Evolutionary conservation across 64 coral and sea anemone species (phyloP), one percentile per base, ranked within the genome.

Genomic region (Porites australiensis): DNA sequence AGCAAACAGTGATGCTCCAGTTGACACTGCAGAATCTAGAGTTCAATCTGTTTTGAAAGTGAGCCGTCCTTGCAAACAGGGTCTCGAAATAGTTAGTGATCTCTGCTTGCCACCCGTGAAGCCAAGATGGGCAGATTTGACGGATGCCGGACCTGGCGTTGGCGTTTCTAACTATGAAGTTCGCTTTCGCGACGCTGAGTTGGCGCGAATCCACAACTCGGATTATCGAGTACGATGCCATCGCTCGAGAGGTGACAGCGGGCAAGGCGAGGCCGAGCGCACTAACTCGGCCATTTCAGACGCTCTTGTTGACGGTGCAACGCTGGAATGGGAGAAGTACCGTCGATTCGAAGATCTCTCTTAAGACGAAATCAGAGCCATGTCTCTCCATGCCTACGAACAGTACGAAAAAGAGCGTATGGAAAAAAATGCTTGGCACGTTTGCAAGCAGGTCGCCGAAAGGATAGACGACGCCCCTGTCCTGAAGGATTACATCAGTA

Each of bases 121-220:
- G 60, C 71, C 87, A 57, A 43, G 71, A 18, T 89, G 87, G 87
- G 87, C 53, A 63, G 70, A 77, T 23, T 61, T 89, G 45, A 89
- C 87, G 11, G 87, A 89, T 58, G 87, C 87, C 19, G 87, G 87
- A 64, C 70, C 87, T 44, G 71, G 74, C 13, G 87, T 89, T 76
- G 72, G 87, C 18, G 81, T 84, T 15, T 64, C 57, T 1, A 84
- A 84, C 63, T 62, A 3, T 84, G 13, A 16, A 63, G 81, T 84
- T 19, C 44, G 43, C n/a, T 20, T 84, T 65, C 27, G 81, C 7
- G 63, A 68, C 64, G 81, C 81, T 23, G 81, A 84, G 48, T 84
- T 84, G 43, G 81, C n/a, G 14, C 57, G 61, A 68, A 1, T 84
- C 2, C 64, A 61, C 6, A 84, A 84, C 52, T 44, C 58, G 37